phyloP scores from a whole-genome alignment of 92 coral and sea anemone genomes.

The Virgularia gustaviana region DNA sequence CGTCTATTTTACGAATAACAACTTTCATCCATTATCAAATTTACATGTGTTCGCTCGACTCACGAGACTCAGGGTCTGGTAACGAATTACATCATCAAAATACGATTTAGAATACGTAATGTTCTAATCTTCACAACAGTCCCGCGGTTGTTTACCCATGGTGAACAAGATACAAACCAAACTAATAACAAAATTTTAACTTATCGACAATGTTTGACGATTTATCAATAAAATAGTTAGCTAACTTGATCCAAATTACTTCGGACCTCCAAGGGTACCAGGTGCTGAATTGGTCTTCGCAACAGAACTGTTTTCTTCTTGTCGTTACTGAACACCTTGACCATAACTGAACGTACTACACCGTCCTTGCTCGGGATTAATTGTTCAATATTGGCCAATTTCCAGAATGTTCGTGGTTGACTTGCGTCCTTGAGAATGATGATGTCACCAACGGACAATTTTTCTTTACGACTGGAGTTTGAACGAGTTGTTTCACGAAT shows the following conservation, averaged over 20 bases:
- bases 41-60: no score
- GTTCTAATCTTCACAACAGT: not conserved
- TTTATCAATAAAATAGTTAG: not conserved
- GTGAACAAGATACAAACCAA: not conserved
- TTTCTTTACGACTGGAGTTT: no score
- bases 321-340: not conserved
- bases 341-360: not conserved
- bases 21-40: no score
- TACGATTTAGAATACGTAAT: no score
- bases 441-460: not conserved
- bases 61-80: no score
- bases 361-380: not conserved
- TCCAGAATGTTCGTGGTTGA: not conserved
- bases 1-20: no score
- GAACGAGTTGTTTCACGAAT: not conserved
- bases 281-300: not conserved
- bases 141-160: not conserved
- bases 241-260: not conserved
- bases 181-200: not conserved
- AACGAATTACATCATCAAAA: no score
- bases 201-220: not conserved
- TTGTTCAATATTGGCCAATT: not conserved
- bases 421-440: not conserved
- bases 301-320: not conserved
- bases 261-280: not conserved